phyloP scores from a whole-genome alignment of 2,797 vertebrate genomes.

The Protonibea diacanthus region DNA sequence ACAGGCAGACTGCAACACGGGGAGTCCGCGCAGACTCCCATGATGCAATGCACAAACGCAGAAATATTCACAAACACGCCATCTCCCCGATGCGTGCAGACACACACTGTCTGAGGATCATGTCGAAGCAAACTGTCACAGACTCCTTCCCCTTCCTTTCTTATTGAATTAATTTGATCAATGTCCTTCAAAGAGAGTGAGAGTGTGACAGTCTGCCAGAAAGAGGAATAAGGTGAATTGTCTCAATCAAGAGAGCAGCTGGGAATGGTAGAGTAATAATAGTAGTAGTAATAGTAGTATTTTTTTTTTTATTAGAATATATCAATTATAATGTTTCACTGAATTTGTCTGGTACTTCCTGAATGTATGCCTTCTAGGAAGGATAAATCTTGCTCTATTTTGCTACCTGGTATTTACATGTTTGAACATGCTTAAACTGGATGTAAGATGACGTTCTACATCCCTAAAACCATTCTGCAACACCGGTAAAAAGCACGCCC shows the following conservation, averaged over 20 bases:
- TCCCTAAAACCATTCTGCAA: too few relatives aligned
- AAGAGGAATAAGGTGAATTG: conserved; percentile 14
- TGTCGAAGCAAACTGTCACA: conserved; percentile 50
- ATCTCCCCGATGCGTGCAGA: conserved; percentile 21
- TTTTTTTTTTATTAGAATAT: neutral
- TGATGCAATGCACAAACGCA: conserved; percentile 29
- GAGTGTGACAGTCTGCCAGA: conserved; percentile 18
- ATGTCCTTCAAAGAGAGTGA: conserved; percentile 54
- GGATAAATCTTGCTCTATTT: neutral
- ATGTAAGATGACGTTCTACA: too few relatives aligned
- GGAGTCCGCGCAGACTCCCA: conserved; percentile 42
- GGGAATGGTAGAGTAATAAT: neutral
- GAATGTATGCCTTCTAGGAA: too few relatives aligned
- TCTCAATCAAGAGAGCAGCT: neutral
- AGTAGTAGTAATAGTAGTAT: too few relatives aligned
- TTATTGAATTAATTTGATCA: conserved; percentile 56
- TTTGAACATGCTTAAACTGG: too few relatives aligned
- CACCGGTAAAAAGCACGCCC: too few relatives aligned
- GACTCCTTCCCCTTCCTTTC: conserved; percentile 12
- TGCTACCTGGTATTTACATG: neutral
- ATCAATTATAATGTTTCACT: conserved; percentile 5
- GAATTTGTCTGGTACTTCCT: neutral
- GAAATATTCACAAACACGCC: conserved; percentile 16
- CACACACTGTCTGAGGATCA: conserved; percentile 56
- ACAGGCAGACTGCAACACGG: conserved; percentile 55